Base-by-base conservation (phyloP, 2,113 vertebrate genomes). In the Psilopogon haemacephalus region DNA sequence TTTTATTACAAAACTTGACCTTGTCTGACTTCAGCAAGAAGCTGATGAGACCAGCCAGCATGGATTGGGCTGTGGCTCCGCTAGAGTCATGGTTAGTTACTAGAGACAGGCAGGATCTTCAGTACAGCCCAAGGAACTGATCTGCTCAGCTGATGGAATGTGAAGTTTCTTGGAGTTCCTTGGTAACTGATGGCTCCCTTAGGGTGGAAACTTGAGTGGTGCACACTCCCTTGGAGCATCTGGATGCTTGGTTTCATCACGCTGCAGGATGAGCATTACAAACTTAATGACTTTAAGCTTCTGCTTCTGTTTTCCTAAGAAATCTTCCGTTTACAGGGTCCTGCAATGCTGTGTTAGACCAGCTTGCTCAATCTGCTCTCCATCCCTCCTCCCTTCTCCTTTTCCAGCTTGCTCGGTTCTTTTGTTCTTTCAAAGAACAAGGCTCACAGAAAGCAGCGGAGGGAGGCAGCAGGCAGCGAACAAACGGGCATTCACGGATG, bases 341-440 rank as follows among this genome's bases (percentile, higher is more conserved):
- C 73, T 67, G 67, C 72, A 86, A 14, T 19, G n/a, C 55, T 46
- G 13, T 60, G 62, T 58, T 80, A 5, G 5, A 32, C 46, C 37
- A 60, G 37, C 87, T 77, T 85, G 77, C 74, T 62, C 77, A 35
- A 40, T 52, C 62, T 73, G 74, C 54, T 73, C 42, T 62, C 73
- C 74, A 33, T 87, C 76, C 82, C n/a, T 78, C 58, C 58, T 86
- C 46, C 62, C 74, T 78, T 89, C 75, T 77, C 38, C 75, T 74
- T 85, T 92, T 91, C 81, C 79, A 68, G 89, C 84, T 77, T 72
- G 23, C 75, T 70, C 70, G 32, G 21, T 81, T 75, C 77, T 94
- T 94, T 95, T 95, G 82, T 93, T 90, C 80, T 88, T 82, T 81
- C 78, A 89, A 54, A 95, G 93, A 95, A 87, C 5, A 11, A 92